phyloP scores from a whole-genome alignment of 2,797 vertebrate species.

The Ataeniobius toweri region DNA sequence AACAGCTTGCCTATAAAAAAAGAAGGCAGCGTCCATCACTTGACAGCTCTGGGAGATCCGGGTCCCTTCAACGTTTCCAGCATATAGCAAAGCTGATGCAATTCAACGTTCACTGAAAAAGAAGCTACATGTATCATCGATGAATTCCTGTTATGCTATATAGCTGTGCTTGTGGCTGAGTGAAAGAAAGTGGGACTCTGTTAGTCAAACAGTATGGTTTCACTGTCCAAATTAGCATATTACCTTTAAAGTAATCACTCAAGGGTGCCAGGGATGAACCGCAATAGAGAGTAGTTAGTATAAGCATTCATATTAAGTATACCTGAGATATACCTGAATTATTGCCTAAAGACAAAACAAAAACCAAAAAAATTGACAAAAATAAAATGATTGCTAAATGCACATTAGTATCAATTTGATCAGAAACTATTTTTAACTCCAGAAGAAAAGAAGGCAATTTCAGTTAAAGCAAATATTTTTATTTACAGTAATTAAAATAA shows the following conservation, averaged over 20 bases:
- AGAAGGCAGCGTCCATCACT: conserved; percentile 9
- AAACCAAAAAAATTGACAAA: not conserved
- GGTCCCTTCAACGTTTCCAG: conserved; percentile 14
- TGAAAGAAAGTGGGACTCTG: not conserved
- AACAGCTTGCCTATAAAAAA: conserved; percentile 32
- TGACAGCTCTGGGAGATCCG: conserved; percentile 22
- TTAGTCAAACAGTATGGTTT: not conserved
- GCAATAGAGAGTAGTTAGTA: not conserved
- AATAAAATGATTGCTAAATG: not conserved
- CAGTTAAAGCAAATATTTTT: no score
- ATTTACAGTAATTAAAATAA: no score
- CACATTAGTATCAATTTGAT: not conserved
- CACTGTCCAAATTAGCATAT: not conserved
- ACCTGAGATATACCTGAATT: not conserved
- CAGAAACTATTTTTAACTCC: not conserved
- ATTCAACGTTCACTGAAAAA: conserved; percentile 8
- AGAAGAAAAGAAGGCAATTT: no score
- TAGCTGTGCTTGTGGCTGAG: not conserved
- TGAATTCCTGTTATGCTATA: not conserved
- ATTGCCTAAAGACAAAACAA: not conserved
- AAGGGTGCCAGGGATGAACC: not conserved
- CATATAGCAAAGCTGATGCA: not conserved
- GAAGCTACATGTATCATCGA: not conserved
- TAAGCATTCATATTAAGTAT: not conserved
- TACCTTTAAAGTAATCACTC: not conserved